A percentile compares a stretch with the other conserved stretches of the same genome.
Conservation (phyloP, 1,140 invertebrate genomes). For the Drosophila nebulosa region DNA sequence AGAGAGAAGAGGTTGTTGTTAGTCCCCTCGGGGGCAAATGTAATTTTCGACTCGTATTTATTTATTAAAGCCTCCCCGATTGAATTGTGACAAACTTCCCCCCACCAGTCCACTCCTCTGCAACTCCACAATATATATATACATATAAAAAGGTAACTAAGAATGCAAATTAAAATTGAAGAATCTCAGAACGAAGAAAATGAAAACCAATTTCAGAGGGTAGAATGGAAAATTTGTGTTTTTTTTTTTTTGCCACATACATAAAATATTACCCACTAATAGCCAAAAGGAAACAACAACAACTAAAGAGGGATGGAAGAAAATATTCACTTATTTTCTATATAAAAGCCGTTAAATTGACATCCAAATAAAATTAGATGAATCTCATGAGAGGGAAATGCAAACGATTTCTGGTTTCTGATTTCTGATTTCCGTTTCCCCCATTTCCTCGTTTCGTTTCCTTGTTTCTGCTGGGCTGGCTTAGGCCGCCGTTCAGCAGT, state of each 20-base stretch:
- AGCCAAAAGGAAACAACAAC: slow-evolving; percentile 9
- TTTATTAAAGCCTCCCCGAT: slow-evolving; percentile 69
- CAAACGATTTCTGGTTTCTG: neutral
- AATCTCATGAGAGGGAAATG: slow-evolving; percentile 36
- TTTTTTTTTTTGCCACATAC: slow-evolving; percentile 17
- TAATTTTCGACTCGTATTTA: slow-evolving; percentile 73
- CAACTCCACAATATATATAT: neutral
- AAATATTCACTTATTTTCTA: slow-evolving; percentile 18
- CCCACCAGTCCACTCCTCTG: neutral
- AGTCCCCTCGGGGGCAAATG: slow-evolving; percentile 64
- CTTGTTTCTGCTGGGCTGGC: neutral
- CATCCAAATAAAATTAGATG: slow-evolving; percentile 28
- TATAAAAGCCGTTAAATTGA: slow-evolving; percentile 30
- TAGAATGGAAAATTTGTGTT: neutral
- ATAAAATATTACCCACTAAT: slow-evolving; percentile 51
- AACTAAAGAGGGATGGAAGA: neutral
- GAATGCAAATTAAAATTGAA: slow-evolving; percentile 70
- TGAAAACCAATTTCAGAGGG: neutral
- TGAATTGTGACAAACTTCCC: slow-evolving; percentile 71
- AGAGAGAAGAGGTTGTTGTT: slow-evolving; percentile 1
- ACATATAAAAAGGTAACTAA: slow-evolving; percentile 20
- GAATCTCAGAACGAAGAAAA: slow-evolving; percentile 9
- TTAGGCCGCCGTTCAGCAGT: neutral
- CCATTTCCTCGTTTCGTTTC: neutral
- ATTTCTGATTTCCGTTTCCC: neutral